Base-by-base conservation (phyloP, 2,113 vertebrate genomes). In the Cyanoliseus patagonus region DNA sequence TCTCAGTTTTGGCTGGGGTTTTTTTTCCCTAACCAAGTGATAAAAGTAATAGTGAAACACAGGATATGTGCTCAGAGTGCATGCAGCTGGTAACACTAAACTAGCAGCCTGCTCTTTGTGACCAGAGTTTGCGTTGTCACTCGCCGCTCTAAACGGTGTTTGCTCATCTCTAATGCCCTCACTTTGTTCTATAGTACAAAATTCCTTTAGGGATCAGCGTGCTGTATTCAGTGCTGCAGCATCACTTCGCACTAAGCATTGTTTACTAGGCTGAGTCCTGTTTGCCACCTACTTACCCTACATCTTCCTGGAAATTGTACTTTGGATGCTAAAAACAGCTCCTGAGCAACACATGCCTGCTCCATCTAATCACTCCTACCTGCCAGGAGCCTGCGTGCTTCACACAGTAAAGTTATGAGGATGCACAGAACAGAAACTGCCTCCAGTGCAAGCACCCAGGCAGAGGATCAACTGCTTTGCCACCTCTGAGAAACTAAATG, bases 251-350 rank as follows among this genome's bases (percentile, higher is more conserved):
- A 6, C 78, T 39, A 27, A 90, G 33, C 75, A 30, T 14, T 85
- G 72, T 90, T 96, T 86, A 78, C 93, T 90, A 83, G 86, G 46
- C 76, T 64, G 42, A 74, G 87, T 62, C 72, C 73, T 47, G 78
- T 94, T 86, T 83, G 53, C 85, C 73, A 84, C 47, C 64, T 84
- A 67, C 75, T 95, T 93, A 83, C 28, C 68, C 92, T 53, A 1
- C 39, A 47, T 37, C 82, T 96, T 91, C 81, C 83, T 88, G 95
- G 94, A 96, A 87, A 83, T 66, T 53, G 70, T 61, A 69, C 69
- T 94, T 84, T 3, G 25, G 18, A 44, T 67, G 81, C 72, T 96
- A 94, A 94, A 94, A 95, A 74, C 62, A 85, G 63, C 93, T 94
- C 70, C 83, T 28, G 66, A 70, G 69, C 77, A 61, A 10, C 70